Base-by-base conservation (phyloP, 2,888 invertebrate species). In the Ennomos erosarius region DNA sequence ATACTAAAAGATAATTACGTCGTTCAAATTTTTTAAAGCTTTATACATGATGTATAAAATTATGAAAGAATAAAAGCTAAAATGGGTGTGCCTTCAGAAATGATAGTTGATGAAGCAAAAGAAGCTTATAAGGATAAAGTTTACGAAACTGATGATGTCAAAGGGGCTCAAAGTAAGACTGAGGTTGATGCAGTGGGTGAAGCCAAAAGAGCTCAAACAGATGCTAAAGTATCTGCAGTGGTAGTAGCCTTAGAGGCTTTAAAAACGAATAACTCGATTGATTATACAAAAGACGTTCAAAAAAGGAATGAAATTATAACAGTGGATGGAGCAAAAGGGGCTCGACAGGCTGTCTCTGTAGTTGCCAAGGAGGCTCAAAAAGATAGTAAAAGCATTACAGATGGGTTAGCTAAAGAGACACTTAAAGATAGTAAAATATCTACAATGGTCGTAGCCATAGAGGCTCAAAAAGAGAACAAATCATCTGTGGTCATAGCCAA, bases 21-120 rank as follows among this genome's bases (percentile, higher is more conserved):
- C n/a, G n/a, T n/a, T n/a, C n/a, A n/a, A n/a, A n/a, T n/a, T n/a
- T n/a, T n/a, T n/a, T n/a, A n/a, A n/a, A n/a, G n/a, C n/a, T n/a
- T n/a, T 26, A 26, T 6, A 26, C 16, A 26, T 26, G 26, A 6
- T 16, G 16, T 16, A 16, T 16, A 16, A 16, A 16, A 16, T 16
- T 3, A 4, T 40, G 13, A 26, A 33, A n/a, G 11, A 43, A 26
- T 10, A 9, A 10, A 42, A n/a, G 4, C 9, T 9, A 68, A 36
- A 52, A 72, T 73, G 70, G 34, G 73, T 12, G 59, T 71, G 9
- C 48, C 68, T 8, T 48, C 52, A 0, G 55, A 53, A 42, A 12
- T 40, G 3, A 16, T 35, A 34, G 9, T 39, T 12, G 9, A 47
- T 39, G 47, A 39, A 12, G 47, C 37, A n/a, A 60, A 38, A n/a